These are phyloP conservation scores for Porites cylindrica DNA, from an alignment of 92 coral and sea anemone species.

Conservation along the genomic window DNA sequence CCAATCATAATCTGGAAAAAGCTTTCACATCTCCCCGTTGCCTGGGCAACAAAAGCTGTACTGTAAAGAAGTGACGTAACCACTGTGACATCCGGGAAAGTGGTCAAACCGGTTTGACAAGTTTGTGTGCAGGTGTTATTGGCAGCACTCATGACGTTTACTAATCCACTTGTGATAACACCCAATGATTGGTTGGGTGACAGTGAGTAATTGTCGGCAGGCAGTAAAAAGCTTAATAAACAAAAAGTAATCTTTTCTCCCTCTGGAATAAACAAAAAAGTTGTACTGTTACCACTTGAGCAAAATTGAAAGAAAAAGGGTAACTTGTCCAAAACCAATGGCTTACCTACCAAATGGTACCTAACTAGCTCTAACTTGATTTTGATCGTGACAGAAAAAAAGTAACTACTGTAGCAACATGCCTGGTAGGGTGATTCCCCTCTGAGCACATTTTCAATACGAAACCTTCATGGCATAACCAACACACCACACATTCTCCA, in stretches of 20 bases:
- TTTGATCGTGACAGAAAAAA: neutral
- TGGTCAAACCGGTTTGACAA: conserved; percentile 92
- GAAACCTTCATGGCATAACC: no score
- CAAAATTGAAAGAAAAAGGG: conserved; percentile 8
- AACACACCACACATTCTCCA: no score
- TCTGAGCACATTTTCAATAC: neutral
- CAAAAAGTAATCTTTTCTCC: conserved; percentile 78
- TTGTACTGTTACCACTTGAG: conserved; percentile 36
- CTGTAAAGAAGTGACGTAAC: conserved; percentile 92
- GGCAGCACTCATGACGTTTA: conserved; percentile 92
- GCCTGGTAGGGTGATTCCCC: conserved; percentile 52
- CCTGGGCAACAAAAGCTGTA: conserved; percentile 91
- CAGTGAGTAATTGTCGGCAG: conserved; percentile 83
- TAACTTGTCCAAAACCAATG: conserved; percentile 3
- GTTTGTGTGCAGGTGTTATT: conserved; percentile 97
- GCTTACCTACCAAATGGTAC: conserved; percentile 8
- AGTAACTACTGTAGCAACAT: neutral
- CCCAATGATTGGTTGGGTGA: conserved; percentile 83
- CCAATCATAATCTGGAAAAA: conserved; percentile 77
- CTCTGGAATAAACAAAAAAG: conserved; percentile 34
- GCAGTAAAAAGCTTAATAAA: conserved; percentile 85
- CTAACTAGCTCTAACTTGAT: neutral
- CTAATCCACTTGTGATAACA: conserved; percentile 80
- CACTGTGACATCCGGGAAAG: conserved; percentile 83
- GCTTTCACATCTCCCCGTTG: conserved; percentile 81